Base-by-base conservation (phyloP, 2,888 invertebrate genomes). In the Drosophila limbata region DNA sequence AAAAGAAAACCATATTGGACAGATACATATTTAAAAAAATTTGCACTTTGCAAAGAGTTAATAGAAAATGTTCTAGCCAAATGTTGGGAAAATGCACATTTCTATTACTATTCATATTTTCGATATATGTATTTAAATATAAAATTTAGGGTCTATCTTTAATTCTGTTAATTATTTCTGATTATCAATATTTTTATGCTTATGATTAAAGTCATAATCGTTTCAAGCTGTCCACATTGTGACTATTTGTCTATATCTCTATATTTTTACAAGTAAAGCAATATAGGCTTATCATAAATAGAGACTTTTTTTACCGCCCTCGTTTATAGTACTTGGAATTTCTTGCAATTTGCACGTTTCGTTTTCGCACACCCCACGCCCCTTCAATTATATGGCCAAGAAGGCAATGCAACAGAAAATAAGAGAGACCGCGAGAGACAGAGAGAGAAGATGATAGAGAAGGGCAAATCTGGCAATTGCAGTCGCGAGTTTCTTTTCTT, bases 281-380 rank as follows among this genome's bases (percentile, higher is more conserved):
- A 3, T 21, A 21, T 3, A 3, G 21, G 25, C 15, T 28, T 1
- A 9, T 28, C 4, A 13, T 44, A 13, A 25, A 13, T n/a, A 2
- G 4, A 1, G 8, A 52, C 3, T 64, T 44, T 4, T 48, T 5
- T 3, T 9, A 8, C 73, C 9, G 5, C 66, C 69, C 68, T 57
- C 48, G 37, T 1, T 1, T 35, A 10, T 42, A 19, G 28, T 52
- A 42, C 62, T 66, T 64, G 51, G 44, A 64, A 60, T 72, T 62
- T 77, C 66, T 68, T 61, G 63, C 70, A 74, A 77, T 83, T 79
- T 77, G 76, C 81, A 83, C 81, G 79, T 83, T 73, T 59, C 57
- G 40, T 50, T 45, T 40, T 69, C 64, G 66, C 61, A 74, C 72
- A 67, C 73, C 28, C 69, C 63, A 65, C 74, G 70, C 79, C 72